Base-by-base conservation (phyloP, 2,797 vertebrate species). In the Cheirogaleus major region DNA sequence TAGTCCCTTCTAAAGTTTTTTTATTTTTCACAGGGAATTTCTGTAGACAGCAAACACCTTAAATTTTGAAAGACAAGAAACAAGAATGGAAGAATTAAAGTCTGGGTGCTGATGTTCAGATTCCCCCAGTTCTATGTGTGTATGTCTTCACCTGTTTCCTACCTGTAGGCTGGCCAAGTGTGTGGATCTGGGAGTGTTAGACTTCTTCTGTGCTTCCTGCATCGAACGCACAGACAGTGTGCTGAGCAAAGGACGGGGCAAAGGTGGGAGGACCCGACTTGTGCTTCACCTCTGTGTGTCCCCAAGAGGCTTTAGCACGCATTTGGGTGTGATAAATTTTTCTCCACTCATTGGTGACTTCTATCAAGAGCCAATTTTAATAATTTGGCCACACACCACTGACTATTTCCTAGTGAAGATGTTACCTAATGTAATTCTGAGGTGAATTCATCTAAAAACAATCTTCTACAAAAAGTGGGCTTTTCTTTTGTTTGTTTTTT, bases 1-100 rank as follows among this genome's bases (percentile, higher is more conserved):
- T 57, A 11, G 55, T 57, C 22, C 32, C 30, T 67, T 76, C 48
- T 57, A 59, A 57, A 78, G 38, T 7, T 35, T 27, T 63, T 85
- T 45, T 67, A 45, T 91, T 90, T 90, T 87, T 20, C 57, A 70
- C 41, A 18, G 23, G 41, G 27, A 65, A 76, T 80, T 69, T 87
- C 61, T 45, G 15, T 48, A 82, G 81, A 69, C 20, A 86, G 41
- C 20, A 65, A 43, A 43, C 61, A 81, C 61, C 43, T 63, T 52
- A 70, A 5, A 7, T 35, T 88, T 65, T 84, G 27, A 75, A 79
- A 75, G 93, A 50, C 35, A 41, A 32, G 18, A 73, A 14, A 7
- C 22, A 48, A 41, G 22, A 87, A 18, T 20, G 20, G 69, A 61
- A 63, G 67, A 61, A 6, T 75, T 35, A 5, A 73, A 55, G 4